These are phyloP conservation scores for Stigmatopora argus DNA, from an alignment of 2,113 vertebrate species.

Conservation along the genomic window DNA sequence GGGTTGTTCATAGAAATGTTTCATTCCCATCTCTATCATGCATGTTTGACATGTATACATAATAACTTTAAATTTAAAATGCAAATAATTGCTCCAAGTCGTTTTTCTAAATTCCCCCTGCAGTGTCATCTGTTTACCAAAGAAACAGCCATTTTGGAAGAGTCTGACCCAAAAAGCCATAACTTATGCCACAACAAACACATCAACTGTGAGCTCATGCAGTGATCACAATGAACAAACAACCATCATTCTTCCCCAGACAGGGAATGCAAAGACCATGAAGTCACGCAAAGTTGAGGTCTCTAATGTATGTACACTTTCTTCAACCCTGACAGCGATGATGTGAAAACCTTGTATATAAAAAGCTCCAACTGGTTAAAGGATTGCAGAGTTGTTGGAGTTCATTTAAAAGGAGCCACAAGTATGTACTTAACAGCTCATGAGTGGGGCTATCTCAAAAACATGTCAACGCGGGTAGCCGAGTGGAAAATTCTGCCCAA, in stretches of 20 bases:
- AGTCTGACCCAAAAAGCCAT: neutral
- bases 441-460: constrained; percentile 25
- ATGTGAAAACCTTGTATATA: neutral
- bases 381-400: constrained; percentile 10
- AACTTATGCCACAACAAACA: neutral
- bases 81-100: too few relatives aligned
- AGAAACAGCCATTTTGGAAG: too few relatives aligned
- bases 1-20: too few relatives aligned
- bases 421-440: constrained; percentile 36
- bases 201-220: neutral
- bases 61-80: too few relatives aligned
- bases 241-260: constrained; percentile 34
- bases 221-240: constrained; percentile 34
- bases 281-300: constrained; percentile 3
- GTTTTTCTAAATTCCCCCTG: too few relatives aligned
- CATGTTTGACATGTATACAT: too few relatives aligned
- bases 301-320: neutral
- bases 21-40: too few relatives aligned
- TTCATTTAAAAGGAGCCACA: constrained; percentile 23
- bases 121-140: too few relatives aligned
- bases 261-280: constrained; percentile 28
- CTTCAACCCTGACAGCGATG: neutral
- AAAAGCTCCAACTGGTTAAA: constrained; percentile 4
- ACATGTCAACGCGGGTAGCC: constrained; percentile 15
- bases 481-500: constrained; percentile 37